Evolutionary conservation across 1,140 invertebrate genomes (phyloP).

Genomic region (Tetranychus cinnabarinus): DNA sequence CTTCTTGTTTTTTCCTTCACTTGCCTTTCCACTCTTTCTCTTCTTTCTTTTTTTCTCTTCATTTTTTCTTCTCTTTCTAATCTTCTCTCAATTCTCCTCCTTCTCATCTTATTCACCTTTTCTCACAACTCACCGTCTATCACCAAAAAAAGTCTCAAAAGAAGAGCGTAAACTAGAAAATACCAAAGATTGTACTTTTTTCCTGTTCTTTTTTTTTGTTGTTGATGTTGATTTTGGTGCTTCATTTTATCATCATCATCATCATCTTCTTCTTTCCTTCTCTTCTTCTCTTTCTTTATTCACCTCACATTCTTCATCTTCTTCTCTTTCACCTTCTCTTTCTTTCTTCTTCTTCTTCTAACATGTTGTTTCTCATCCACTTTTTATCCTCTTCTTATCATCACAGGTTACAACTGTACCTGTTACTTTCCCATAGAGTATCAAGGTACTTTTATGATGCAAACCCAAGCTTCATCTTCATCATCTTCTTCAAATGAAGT

Average conservation of each 20-base stretch:
- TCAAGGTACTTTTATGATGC: conserved; percentile 39
- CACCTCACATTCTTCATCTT: neutral
- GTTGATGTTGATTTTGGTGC: neutral
- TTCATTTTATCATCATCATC: neutral
- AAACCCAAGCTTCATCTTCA: conserved; percentile 24
- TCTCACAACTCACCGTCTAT: too few relatives aligned
- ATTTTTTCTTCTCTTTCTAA: neutral
- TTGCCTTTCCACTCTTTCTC: too few relatives aligned
- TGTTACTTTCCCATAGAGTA: conserved; percentile 42
- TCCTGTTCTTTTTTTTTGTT: neutral
- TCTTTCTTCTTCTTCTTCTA: neutral
- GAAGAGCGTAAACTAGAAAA: neutral
- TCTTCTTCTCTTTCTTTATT: neutral
- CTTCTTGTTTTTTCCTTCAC: too few relatives aligned
- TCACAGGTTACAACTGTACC: neutral
- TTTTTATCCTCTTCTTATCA: neutral
- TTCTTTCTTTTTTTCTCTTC: too few relatives aligned
- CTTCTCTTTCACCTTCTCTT: neutral
- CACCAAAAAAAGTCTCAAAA: too few relatives aligned
- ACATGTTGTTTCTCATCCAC: neutral
- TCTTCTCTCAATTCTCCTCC: neutral
- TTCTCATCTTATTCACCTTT: neutral
- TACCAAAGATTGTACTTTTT: neutral
- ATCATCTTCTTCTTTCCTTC: neutral
- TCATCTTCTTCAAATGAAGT: conserved; percentile 14